These are phyloP conservation scores for Matsumyia berberina DNA, from an alignment of 2,888 invertebrate species.

Conservation along the genomic window DNA sequence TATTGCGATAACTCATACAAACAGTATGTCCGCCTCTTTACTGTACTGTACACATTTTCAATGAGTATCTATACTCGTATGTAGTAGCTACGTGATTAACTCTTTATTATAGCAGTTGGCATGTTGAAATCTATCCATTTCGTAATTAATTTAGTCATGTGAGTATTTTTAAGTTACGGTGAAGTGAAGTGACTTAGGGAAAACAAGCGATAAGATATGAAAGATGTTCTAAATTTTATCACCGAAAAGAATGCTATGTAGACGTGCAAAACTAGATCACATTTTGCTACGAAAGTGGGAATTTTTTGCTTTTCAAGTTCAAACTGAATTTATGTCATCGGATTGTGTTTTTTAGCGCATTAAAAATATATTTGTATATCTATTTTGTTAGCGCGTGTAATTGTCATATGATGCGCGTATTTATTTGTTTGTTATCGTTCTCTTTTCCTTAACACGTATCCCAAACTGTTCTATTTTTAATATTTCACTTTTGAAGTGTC, in stretches of 20 bases:
- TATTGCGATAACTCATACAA: neutral
- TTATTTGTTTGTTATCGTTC: conserved; percentile 12
- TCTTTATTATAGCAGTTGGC: conserved; percentile 5
- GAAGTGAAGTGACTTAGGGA: conserved; percentile 17
- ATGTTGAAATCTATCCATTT: conserved; percentile 13
- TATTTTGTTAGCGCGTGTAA: conserved; percentile 28
- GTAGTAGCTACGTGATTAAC: neutral
- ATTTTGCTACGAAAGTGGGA: neutral
- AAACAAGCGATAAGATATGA: conserved; percentile 55
- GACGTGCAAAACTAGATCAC: neutral
- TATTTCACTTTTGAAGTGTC: conserved; percentile 5
- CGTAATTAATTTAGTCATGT: conserved; percentile 54
- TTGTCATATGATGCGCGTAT: conserved; percentile 26
- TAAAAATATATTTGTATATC: conserved; percentile 10
- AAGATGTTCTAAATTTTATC: neutral
- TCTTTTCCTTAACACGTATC: neutral
- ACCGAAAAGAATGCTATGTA: neutral
- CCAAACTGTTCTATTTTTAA: conserved; percentile 27
- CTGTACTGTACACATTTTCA: too few relatives aligned
- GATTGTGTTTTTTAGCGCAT: conserved; percentile 17
- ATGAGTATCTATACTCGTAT: too few relatives aligned
- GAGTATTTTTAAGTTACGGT: conserved; percentile 34
- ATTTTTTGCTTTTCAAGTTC: conserved; percentile 15
- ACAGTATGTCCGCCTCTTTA: too few relatives aligned
- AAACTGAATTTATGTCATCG: conserved; percentile 12